Base-by-base conservation (phyloP, 2,888 invertebrate species). In the Pilophorus perplexus region DNA sequence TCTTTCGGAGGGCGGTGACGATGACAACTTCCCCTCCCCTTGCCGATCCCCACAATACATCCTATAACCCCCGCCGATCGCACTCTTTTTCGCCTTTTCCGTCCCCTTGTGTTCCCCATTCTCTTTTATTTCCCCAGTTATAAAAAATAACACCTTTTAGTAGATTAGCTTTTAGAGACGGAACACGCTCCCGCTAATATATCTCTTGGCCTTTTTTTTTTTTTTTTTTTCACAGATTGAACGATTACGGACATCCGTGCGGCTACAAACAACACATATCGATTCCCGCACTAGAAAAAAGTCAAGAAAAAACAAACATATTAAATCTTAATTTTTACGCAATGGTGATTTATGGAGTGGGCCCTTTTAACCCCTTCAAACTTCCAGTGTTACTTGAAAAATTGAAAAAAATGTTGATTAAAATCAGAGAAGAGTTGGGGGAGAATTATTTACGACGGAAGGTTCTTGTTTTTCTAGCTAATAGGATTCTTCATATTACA, bases 91-190 rank as follows among this genome's bases (percentile, higher is more conserved):
- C 23, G 18, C 14, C 60, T 23, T n/a, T 42, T 18, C 33, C 44
- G 33, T n/a, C 52, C 55, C 52, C 52, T 28, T 27, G 52, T 52
- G 52, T 28, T 59, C 40, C 16, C 18, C 55, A 8, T 10, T 60
- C 44, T 60, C 25, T 60, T 62, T 28, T 27, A 42, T 44, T 18
- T 62, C 33, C 27, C 6, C 55, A 27, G 48, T 62, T 67, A 67
- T 67, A 67, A 68, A 70, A 70, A 70, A 68, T 70, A 68, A 68
- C 70, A 70, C 70, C 70, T 70, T 70, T 70, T 70, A 70, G 70
- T 67, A 54, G 70, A 70, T 70, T 70, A 67, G 70, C 48, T 64
- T 60, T 27, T 50, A 33, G 57, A 66, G 38, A 33, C 37, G 66
- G 28, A 20, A 18, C 46, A n/a, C n/a, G n/a, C n/a, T n/a, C 48